These are phyloP conservation scores for Microtus montanus DNA, from an alignment of 2,113 vertebrate genomes.

Conservation along the genomic window DNA sequence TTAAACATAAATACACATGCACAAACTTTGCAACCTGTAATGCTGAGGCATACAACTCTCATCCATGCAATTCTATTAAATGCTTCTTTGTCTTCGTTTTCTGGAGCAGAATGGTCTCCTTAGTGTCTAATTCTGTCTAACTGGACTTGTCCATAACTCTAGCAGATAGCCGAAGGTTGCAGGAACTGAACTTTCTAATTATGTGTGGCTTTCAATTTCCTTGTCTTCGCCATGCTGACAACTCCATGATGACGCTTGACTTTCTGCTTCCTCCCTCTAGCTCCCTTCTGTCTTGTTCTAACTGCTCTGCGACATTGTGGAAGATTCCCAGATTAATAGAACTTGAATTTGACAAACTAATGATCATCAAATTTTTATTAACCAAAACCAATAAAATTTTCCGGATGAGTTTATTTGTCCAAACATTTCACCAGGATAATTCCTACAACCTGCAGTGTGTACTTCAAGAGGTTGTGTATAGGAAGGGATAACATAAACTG, in stretches of 20 bases:
- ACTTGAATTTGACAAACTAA: conserved; percentile 24
- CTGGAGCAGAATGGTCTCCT: conserved; percentile 48
- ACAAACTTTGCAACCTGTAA: conserved; percentile 43
- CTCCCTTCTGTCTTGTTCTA: not conserved
- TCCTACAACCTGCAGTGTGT: not conserved
- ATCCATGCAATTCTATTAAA: conserved; percentile 24
- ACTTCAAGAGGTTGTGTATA: not conserved
- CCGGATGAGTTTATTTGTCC: not conserved
- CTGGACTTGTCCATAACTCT: conserved; percentile 47
- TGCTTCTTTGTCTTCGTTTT: conserved; percentile 59
- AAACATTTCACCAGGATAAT: conserved; percentile 32
- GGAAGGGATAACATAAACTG: not conserved
- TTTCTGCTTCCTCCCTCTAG: conserved; percentile 15
- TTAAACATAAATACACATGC: conserved; percentile 56
- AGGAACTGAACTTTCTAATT: conserved; percentile 36
- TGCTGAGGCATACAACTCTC: conserved; percentile 20
- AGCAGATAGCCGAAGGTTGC: not conserved
- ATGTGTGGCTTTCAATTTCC: conserved; percentile 14
- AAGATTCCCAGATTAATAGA: conserved; percentile 43
- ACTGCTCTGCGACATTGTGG: not conserved
- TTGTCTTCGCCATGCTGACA: conserved; percentile 11
- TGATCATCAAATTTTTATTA: not conserved
- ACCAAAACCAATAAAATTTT: conserved; percentile 11
- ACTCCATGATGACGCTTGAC: not conserved
- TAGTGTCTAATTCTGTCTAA: conserved; percentile 48